phyloP scores from a whole-genome alignment of 2,888 invertebrate species.

The Colletes collaris region DNA sequence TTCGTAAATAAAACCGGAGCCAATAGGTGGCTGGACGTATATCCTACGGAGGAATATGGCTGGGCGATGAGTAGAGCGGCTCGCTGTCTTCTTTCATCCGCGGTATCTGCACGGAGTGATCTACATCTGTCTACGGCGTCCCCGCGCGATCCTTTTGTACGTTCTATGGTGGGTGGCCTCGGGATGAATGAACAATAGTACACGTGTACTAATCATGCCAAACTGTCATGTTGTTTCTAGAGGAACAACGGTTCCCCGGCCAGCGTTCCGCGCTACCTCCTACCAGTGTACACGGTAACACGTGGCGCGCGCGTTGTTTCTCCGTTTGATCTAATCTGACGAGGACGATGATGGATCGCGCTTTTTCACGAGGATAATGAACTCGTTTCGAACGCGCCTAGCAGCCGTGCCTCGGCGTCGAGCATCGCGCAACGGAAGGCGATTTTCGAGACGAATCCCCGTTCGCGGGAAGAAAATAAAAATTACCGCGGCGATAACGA shows the following conservation, averaged over 20 bases:
- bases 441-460: conserved; percentile 17
- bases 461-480: conserved; percentile 19
- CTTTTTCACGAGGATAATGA: conserved; percentile 54
- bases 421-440: conserved; percentile 4
- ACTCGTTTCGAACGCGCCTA: conserved; percentile 43
- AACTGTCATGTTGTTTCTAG: conserved; percentile 70
- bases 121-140: conserved; percentile 45
- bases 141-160: conserved; percentile 43
- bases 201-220: conserved; percentile 78
- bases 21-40: conserved; percentile 15
- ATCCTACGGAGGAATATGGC: not conserved
- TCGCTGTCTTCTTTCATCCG: conserved; percentile 21
- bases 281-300: conserved; percentile 56
- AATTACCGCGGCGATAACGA: not conserved
- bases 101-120: conserved; percentile 40
- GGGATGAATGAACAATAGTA: conserved; percentile 73
- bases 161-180: conserved; percentile 50
- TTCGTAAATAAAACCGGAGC: conserved; percentile 47
- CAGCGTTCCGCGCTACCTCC: conserved; percentile 52
- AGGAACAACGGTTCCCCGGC: conserved; percentile 60
- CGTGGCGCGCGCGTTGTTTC: conserved; percentile 46
- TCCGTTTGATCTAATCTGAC: conserved; percentile 61
- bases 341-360: conserved; percentile 57
- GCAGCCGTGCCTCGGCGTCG: conserved; percentile 9
- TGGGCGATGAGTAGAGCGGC: conserved; percentile 43